Conservation (phyloP, 2,888 invertebrate species). For the Zygaena filipendulae region DNA sequence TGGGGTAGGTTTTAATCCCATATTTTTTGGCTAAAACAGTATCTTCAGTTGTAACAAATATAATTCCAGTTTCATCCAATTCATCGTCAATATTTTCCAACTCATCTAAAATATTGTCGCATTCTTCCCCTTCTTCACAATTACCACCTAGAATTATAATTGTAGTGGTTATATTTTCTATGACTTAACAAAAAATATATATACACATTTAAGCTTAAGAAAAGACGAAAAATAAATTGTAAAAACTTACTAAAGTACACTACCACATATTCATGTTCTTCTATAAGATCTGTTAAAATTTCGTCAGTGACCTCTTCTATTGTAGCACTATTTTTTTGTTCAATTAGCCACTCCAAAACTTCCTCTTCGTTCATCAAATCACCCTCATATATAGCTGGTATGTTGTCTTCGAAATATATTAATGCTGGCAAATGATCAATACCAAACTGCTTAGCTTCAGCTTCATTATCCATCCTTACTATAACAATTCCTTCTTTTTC, state of each 20-base stretch:
- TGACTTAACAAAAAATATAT: constrained; percentile 1
- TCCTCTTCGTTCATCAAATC: constrained; percentile 93
- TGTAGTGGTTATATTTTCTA: not conserved
- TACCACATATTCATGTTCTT: constrained; percentile 93
- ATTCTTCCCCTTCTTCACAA: constrained; percentile 88
- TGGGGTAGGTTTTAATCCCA: constrained; percentile 85
- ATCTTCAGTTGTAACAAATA: constrained; percentile 94
- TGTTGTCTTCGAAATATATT: constrained; percentile 91
- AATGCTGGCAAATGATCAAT: constrained; percentile 88
- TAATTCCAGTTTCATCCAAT: constrained; percentile 91
- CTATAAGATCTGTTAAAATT: constrained; percentile 84
- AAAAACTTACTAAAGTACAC: constrained; percentile 85
- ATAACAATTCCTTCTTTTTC: constrained; percentile 92
- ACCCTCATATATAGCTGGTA: constrained; percentile 91
- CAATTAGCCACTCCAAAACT: constrained; percentile 88
- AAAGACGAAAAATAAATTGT: not conserved
- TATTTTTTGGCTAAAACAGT: constrained; percentile 82
- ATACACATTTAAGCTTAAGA: not conserved
- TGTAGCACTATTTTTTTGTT: constrained; percentile 89
- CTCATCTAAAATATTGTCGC: constrained; percentile 86
- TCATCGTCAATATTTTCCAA: constrained; percentile 94
- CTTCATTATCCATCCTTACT: constrained; percentile 89
- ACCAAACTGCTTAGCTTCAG: constrained; percentile 90
- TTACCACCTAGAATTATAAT: constrained; percentile 74
- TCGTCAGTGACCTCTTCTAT: constrained; percentile 96